phyloP scores from a whole-genome alignment of 1,140 invertebrate species.

The Coptotermes formosanus region DNA sequence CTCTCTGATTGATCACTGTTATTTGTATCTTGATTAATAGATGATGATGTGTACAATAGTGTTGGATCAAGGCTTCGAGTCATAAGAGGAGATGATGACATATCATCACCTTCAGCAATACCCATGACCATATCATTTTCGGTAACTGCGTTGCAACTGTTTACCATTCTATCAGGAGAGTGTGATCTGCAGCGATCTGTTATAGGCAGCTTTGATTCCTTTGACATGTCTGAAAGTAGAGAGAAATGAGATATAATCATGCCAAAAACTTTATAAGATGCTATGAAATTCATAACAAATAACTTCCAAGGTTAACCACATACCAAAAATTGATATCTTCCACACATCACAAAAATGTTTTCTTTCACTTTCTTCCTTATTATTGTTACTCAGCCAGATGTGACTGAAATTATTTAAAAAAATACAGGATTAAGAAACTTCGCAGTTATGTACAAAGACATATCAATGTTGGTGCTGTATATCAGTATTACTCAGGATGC shows the following conservation, averaged over 20 bases:
- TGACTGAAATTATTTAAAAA: too few species aligned
- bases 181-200: conserved; percentile 46
- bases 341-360: too few species aligned
- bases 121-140: conserved; percentile 36
- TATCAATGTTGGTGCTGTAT: too few species aligned
- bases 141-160: conserved; percentile 60
- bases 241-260: not conserved
- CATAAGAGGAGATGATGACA: conserved; percentile 53
- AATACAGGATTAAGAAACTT: too few species aligned
- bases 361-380: too few species aligned
- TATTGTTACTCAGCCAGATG: too few species aligned
- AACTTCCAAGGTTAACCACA: not conserved
- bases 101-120: not conserved
- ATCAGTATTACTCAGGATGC: too few species aligned
- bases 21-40: conserved; percentile 7
- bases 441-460: too few species aligned
- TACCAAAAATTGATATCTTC: too few species aligned
- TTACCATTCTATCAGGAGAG: conserved; percentile 69
- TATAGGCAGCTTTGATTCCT: conserved; percentile 25
- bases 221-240: not conserved
- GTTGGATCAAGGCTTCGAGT: conserved; percentile 64
- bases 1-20: conserved; percentile 2
- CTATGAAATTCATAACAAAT: not conserved
- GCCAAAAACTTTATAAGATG: not conserved
- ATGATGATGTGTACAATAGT: conserved; percentile 37